A percentile compares a stretch with the other conserved stretches of the same genome.
Conservation (phyloP, 2,797 vertebrate species). For the Halcyon chelicuti region DNA sequence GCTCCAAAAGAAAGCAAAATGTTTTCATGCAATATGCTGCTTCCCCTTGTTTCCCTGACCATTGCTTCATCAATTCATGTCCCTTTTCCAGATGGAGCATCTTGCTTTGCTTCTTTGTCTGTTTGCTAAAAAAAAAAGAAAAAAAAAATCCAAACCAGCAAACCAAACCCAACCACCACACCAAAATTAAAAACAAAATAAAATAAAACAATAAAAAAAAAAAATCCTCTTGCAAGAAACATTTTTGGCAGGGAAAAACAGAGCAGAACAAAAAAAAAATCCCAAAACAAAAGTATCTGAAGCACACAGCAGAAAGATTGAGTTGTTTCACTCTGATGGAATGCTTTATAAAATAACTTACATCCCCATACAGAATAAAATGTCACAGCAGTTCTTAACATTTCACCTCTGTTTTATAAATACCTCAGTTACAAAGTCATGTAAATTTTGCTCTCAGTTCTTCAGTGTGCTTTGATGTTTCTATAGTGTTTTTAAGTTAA, state of each 20-base stretch:
- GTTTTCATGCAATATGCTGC: neutral
- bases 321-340: conserved; percentile 41
- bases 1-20: neutral
- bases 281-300: neutral
- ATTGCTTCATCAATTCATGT: neutral
- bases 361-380: conserved; percentile 26
- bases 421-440: neutral
- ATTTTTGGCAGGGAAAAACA: neutral
- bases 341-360: conserved; percentile 46
- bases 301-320: neutral
- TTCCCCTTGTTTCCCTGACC: neutral
- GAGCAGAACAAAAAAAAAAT: neutral
- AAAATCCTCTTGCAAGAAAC: neutral
- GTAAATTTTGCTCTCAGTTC: neutral
- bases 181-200: neutral
- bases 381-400: neutral
- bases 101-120: conserved; percentile 1
- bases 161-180: neutral
- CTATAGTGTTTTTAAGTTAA: neutral
- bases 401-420: conserved; percentile 46
- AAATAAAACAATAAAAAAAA: neutral
- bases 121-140: neutral
- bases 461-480: neutral
- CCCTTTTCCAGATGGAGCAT: neutral
- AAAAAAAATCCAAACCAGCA: neutral